Evolutionary conservation across 2,888 invertebrate species (phyloP).

Genomic region (Hypolimnas misippus): DNA sequence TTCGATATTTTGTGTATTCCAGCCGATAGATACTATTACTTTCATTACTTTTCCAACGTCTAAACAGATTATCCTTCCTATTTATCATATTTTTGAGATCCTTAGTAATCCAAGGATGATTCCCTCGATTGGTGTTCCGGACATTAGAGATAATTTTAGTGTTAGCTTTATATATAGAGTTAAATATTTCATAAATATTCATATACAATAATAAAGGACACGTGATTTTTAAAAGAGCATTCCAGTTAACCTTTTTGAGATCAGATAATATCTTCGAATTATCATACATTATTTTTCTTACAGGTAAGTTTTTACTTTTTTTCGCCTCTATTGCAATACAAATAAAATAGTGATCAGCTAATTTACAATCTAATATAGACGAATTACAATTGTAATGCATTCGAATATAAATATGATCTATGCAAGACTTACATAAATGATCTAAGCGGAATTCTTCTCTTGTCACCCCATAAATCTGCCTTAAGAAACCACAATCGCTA

Average conservation of each 20-base stretch:
- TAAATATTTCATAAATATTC: neutral
- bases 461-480: neutral
- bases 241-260: neutral
- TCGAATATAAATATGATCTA: neutral
- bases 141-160: too few relatives aligned
- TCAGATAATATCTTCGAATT: neutral
- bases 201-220: neutral
- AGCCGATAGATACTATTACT: too few relatives aligned
- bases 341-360: slow-evolving; percentile 3
- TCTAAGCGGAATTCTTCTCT: slow-evolving; percentile 4
- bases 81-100: too few relatives aligned
- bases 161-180: neutral
- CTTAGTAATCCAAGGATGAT: too few relatives aligned
- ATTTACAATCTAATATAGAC: neutral
- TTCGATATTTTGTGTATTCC: too few relatives aligned
- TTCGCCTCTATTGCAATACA: neutral
- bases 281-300: neutral
- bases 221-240: neutral
- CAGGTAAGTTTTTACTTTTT: neutral
- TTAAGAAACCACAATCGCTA: neutral
- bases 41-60: too few relatives aligned
- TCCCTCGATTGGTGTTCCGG: too few relatives aligned
- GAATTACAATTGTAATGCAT: neutral
- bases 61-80: too few relatives aligned
- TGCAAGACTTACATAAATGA: neutral